Base-by-base conservation (phyloP, 2,888 invertebrate species). In the Caenorhabditis sulstoni region DNA sequence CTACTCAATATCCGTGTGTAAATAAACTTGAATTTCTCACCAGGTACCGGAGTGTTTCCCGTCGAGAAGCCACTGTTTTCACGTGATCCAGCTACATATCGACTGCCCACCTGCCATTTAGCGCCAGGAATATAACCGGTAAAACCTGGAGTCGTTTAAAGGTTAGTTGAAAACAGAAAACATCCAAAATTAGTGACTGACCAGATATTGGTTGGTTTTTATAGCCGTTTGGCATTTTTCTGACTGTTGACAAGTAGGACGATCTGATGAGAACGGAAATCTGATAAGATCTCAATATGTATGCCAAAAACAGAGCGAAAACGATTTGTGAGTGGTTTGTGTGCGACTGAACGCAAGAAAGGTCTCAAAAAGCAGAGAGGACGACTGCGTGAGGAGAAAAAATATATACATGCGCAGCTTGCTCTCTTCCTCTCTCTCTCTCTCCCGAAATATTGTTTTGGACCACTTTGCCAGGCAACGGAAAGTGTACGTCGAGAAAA, bases 101-200 rank as follows among this genome's bases (percentile, higher is more conserved):
- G 68, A 49, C 80, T 76, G 22, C 85, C 85, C 18, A 85, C 84
- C 12, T 83, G 81, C 83, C 84, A 85, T 49, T 82, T 83, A 20
- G 84, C 84, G 7, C 85, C 85, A 16, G 85, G 85, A 20, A 85
- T 78, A 71, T 85, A 84, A 8, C 85, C 85, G 44, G 85, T 83
- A 41, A 82, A 85, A 29, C 85, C 84, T 85, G 67, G 49, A 80
- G 65, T 41, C 35, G 12, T 58, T 45, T 9, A 57, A 29, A 67
- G 59, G 59, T 74, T 45, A 61, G 64, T 57, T 20, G 8, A 45
- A 18, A 7, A 11, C 0, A 23, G 47, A 53, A 5, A 7, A n/a
- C 16, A 47, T 12, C 23, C 39, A 35, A 50, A 52, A 53, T 53
- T 20, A 44, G 9, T 39, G 9, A 64, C 73, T 62, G 18, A 75